phyloP scores from a whole-genome alignment of 2,888 invertebrate species.

The Trisateles emortualis region DNA sequence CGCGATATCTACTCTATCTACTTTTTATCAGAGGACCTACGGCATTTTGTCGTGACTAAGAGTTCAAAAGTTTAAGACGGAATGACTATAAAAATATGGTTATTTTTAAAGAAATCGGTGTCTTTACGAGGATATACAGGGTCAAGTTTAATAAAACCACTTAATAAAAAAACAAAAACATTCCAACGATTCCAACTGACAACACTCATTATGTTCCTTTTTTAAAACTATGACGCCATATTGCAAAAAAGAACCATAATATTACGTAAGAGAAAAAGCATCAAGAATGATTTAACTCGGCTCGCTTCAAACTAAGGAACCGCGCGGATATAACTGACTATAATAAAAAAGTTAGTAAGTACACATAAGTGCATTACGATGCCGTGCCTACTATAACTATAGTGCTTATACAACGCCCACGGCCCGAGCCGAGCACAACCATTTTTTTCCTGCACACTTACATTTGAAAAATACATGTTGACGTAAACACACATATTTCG shows the following conservation, averaged over 20 bases:
- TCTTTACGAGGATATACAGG: too few species aligned
- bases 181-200: background rate
- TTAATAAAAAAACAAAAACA: background rate
- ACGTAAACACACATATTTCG: slow-evolving; percentile 81
- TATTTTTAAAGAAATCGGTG: too few species aligned
- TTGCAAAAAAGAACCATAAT: slow-evolving; percentile 53
- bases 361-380: slow-evolving; percentile 86
- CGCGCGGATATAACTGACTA: slow-evolving; percentile 79
- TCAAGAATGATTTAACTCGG: slow-evolving; percentile 64
- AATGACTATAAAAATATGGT: too few species aligned
- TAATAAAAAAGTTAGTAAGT: slow-evolving; percentile 86
- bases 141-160: too few species aligned
- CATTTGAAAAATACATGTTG: slow-evolving; percentile 87
- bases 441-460: slow-evolving; percentile 79
- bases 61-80: too few species aligned
- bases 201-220: background rate
- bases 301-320: slow-evolving; percentile 77
- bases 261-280: slow-evolving; percentile 59
- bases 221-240: background rate
- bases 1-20: too few species aligned
- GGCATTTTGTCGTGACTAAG: too few species aligned
- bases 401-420: slow-evolving; percentile 81
- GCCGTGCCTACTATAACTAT: slow-evolving; percentile 76
- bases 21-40: too few species aligned
- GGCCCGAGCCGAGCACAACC: slow-evolving; percentile 72